A percentile compares a stretch with the other conserved stretches of the same genome.
Conservation (phyloP, 37 sponge, comb jelly and placozoan species). For the Corticium candelabrum region DNA sequence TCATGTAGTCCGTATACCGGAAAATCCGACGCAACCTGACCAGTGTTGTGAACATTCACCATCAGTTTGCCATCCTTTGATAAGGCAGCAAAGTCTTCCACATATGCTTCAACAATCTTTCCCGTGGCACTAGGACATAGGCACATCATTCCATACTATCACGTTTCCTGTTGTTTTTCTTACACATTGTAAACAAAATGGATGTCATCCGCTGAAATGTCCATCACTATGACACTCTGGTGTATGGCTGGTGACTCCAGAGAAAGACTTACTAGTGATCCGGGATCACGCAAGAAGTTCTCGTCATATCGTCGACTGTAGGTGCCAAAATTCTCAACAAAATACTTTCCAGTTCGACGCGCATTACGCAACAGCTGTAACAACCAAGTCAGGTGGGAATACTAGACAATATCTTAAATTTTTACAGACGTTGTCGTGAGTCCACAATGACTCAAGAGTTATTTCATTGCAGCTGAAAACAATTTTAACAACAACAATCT, state of each 20-base stretch:
- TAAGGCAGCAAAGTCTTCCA: not conserved
- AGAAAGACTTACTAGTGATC: not conserved
- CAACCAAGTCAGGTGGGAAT: not conserved
- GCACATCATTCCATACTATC: not conserved
- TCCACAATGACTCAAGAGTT: not conserved
- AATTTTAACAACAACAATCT: too few relatives aligned
- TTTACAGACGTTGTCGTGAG: not conserved
- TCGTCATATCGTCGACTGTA: not conserved
- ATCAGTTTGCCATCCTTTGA: not conserved
- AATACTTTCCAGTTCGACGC: not conserved
- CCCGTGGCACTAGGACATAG: not conserved
- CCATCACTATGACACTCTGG: not conserved
- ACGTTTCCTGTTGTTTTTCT: not conserved
- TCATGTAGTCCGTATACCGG: too few relatives aligned
- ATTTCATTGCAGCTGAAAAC: not conserved
- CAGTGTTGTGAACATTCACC: not conserved
- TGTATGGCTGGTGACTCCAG: not conserved
- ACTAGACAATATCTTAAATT: not conserved
- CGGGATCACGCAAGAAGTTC: not conserved
- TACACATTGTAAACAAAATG: not conserved
- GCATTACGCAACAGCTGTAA: not conserved
- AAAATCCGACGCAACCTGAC: not conserved
- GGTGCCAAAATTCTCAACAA: not conserved
- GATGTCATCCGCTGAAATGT: not conserved
- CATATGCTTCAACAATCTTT: not conserved